Percentiles rank a stretch among this genome's conserved stretches.
Evolutionary conservation across 2,888 invertebrate genomes (phyloP).

Genomic region (Pseudeuparius sepicola): DNA sequence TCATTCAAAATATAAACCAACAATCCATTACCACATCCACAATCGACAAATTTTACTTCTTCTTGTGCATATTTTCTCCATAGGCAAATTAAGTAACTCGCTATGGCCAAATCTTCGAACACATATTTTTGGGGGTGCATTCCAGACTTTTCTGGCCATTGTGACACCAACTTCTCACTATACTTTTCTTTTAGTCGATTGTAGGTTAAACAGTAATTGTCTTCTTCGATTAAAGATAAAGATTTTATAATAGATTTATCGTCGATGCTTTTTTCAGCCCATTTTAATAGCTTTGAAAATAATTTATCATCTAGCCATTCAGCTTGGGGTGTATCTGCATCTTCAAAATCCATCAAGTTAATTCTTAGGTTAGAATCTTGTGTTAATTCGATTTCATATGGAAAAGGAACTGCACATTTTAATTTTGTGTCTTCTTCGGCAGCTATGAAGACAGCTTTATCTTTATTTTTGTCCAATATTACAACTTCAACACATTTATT

Average conservation of each 20-base stretch:
- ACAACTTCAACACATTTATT: constrained; percentile 33
- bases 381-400: constrained; percentile 38
- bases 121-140: constrained; percentile 94
- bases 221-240: constrained; percentile 53
- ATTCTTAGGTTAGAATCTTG: constrained; percentile 34
- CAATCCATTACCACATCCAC: constrained; percentile 97
- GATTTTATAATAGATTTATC: constrained; percentile 40
- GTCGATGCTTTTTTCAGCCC: constrained; percentile 44
- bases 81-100: constrained; percentile 70
- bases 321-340: constrained; percentile 36
- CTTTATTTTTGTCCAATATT: constrained; percentile 37
- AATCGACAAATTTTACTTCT: constrained; percentile 65
- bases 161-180: constrained; percentile 61
- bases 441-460: constrained; percentile 41
- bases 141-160: constrained; percentile 84
- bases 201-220: constrained; percentile 63
- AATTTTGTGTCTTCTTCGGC: constrained; percentile 34
- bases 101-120: constrained; percentile 93
- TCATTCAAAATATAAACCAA: constrained; percentile 74
- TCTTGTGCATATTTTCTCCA: constrained; percentile 46
- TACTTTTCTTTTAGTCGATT: constrained; percentile 68
- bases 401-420: constrained; percentile 42
- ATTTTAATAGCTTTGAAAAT: constrained; percentile 51
- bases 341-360: constrained; percentile 34
- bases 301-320: constrained; percentile 49